Evolutionary conservation across 2,797 vertebrate genomes (phyloP).

Genomic region (Epinephelus coioides): DNA sequence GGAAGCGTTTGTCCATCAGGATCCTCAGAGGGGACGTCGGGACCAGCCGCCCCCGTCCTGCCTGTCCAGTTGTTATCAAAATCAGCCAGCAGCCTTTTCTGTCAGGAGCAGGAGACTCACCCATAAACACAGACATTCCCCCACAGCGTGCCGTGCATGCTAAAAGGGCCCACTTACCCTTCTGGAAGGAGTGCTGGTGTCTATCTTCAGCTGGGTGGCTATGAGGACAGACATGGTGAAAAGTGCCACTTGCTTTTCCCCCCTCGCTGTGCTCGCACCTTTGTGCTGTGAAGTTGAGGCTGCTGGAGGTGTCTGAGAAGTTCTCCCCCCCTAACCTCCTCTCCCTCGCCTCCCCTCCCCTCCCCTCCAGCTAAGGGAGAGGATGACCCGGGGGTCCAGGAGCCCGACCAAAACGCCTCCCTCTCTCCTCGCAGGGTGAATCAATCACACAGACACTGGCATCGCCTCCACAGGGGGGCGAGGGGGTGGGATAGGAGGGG

Average conservation of each 20-base stretch:
- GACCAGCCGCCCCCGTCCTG: slow-evolving; percentile 33
- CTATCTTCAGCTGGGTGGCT: slow-evolving; percentile 85
- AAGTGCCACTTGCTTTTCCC: slow-evolving; percentile 59
- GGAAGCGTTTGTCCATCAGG: slow-evolving; percentile 46
- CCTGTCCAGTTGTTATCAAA: slow-evolving; percentile 67
- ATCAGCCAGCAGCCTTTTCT: slow-evolving; percentile 67
- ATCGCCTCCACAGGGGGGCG: slow-evolving; percentile 44
- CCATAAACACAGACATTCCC: slow-evolving; percentile 72
- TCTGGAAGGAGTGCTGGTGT: slow-evolving; percentile 73
- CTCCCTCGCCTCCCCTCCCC: slow-evolving; percentile 15
- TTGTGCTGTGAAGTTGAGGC: slow-evolving; percentile 77
- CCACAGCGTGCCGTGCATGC: slow-evolving; percentile 70
- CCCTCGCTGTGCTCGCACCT: slow-evolving; percentile 64
- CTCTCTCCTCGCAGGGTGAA: slow-evolving; percentile 60
- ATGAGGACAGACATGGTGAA: slow-evolving; percentile 85
- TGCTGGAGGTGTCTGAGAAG: slow-evolving; percentile 73
- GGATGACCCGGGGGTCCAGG: slow-evolving; percentile 72
- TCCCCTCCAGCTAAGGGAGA: slow-evolving; percentile 54
- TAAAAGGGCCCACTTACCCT: slow-evolving; percentile 82
- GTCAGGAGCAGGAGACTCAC: slow-evolving; percentile 65
- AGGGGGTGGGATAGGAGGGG: slow-evolving; percentile 19
- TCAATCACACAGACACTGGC: slow-evolving; percentile 70
- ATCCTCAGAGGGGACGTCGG: slow-evolving; percentile 42
- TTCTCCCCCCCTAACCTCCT: slow-evolving; percentile 11
- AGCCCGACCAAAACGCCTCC: slow-evolving; percentile 64